Conservation (phyloP, 2,113 vertebrate genomes). For the Ivindomyrus marchei region DNA sequence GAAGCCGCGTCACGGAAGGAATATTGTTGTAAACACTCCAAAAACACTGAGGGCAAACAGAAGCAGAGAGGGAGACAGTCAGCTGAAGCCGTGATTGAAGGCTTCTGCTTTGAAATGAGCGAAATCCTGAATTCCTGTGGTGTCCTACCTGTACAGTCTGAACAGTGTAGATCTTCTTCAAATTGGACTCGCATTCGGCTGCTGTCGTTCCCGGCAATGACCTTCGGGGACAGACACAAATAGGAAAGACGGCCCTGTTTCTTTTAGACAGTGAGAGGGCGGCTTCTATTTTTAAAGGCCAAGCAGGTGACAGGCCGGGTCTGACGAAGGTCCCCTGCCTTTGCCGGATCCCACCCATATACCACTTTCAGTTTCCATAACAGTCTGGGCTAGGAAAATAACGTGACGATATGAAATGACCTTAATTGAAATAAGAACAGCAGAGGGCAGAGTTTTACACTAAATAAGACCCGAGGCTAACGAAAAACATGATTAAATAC, state of each 20-base stretch:
- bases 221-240: constrained; percentile 49
- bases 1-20: constrained; percentile 74
- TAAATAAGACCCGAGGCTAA: neutral
- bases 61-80: constrained; percentile 10
- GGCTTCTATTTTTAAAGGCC: neutral
- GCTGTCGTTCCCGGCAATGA: constrained; percentile 90
- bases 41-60: constrained; percentile 67
- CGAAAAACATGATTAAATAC: neutral
- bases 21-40: constrained; percentile 98
- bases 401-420: neutral
- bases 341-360: neutral
- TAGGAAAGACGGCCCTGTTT: neutral
- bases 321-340: neutral
- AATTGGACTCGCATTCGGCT: constrained; percentile 85
- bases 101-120: neutral
- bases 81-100: neutral
- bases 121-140: neutral
- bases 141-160: constrained; percentile 81
- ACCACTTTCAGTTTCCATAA: neutral
- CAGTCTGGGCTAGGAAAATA: neutral
- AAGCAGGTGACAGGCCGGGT: neutral
- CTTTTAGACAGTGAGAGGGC: neutral
- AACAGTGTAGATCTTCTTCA: constrained; percentile 92
- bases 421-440: neutral
- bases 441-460: constrained; percentile 18